Conservation (phyloP, 2,113 vertebrate species). For the Opisthocomus hoazin region DNA sequence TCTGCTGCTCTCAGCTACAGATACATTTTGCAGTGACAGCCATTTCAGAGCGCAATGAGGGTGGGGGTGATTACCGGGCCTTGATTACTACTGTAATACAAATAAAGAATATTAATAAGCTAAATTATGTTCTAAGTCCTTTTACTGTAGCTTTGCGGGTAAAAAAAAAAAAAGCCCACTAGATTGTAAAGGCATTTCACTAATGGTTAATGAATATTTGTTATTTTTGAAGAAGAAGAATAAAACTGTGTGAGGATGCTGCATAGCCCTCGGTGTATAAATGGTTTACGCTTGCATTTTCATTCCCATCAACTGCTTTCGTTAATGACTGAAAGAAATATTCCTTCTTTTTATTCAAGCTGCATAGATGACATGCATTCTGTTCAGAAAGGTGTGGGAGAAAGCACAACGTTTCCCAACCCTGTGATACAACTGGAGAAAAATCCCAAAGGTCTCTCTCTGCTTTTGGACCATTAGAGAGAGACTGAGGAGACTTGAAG, state of each 20-base stretch:
- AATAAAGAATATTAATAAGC: slow-evolving; percentile 38
- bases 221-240: not conserved
- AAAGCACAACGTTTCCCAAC: not conserved
- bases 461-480: not conserved
- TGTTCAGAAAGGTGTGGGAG: not conserved
- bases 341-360: not conserved
- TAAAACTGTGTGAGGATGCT: not conserved
- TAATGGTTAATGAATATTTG: slow-evolving; percentile 36
- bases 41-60: not conserved
- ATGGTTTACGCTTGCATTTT: not conserved
- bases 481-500: not conserved
- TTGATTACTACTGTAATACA: slow-evolving; percentile 15
- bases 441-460: not conserved
- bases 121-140: not conserved
- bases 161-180: not conserved
- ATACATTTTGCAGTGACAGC: not conserved
- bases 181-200: not conserved
- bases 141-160: not conserved
- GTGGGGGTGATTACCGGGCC: not conserved
- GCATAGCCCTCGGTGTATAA: not conserved
- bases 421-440: not conserved
- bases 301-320: not conserved
- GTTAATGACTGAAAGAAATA: not conserved
- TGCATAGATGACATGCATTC: not conserved
- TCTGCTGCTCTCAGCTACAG: not conserved